These are phyloP conservation scores for Xenus cinereus DNA, from an alignment of 2,113 vertebrate species.

Conservation along the genomic window DNA sequence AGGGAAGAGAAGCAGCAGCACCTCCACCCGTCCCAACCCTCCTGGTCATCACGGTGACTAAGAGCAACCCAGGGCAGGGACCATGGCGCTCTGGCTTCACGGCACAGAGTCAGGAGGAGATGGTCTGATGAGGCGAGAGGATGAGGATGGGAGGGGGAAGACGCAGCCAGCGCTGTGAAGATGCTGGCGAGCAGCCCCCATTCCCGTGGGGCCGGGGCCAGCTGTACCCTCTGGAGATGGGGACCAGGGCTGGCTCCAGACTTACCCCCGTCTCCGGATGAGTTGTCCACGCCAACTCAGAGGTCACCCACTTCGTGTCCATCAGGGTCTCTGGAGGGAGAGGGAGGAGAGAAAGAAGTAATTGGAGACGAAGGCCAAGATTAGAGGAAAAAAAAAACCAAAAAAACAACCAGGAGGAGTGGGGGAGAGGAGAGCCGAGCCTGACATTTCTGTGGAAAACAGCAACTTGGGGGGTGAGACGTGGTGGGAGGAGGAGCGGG, in stretches of 20 bases:
- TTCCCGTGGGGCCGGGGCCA: neutral
- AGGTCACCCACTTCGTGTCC: constrained; percentile 97
- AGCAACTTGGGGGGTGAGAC: constrained; percentile 57
- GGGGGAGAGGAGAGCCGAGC: constrained; percentile 3
- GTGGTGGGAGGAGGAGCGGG: constrained; percentile 1
- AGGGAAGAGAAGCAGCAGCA: constrained; percentile 3
- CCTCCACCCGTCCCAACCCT: neutral
- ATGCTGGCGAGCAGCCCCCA: neutral
- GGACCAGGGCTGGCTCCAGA: neutral
- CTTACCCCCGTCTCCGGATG: constrained; percentile 97
- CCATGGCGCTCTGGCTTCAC: neutral
- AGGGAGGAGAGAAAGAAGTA: constrained; percentile 36
- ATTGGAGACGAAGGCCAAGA: constrained; percentile 40
- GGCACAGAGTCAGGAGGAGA: neutral
- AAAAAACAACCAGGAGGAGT: neutral
- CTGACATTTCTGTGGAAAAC: constrained; percentile 60
- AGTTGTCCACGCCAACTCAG: constrained; percentile 94
- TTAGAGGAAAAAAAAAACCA: neutral
- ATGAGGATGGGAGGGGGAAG: neutral
- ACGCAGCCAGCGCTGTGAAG: neutral
- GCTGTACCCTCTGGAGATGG: neutral
- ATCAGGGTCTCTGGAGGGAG: constrained; percentile 89
- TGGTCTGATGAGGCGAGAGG: neutral
- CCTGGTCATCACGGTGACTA: constrained; percentile 32
- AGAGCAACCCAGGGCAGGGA: neutral